Base-by-base conservation (phyloP, 37 sponge, comb jelly and placozoan genomes). In the Dysidea cf. avara region DNA sequence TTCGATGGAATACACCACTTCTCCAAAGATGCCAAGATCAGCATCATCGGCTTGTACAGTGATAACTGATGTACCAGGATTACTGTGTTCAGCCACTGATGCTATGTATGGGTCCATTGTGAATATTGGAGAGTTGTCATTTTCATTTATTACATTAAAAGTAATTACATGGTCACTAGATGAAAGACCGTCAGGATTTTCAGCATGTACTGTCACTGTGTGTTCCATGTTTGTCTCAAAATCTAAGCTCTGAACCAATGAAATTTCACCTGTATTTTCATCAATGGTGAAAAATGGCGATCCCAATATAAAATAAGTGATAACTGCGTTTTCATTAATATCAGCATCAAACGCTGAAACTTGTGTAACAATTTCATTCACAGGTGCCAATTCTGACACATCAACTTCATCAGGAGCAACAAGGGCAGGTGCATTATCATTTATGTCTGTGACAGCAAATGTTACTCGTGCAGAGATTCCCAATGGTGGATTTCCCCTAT, bases 101-200 rank as follows among this genome's bases (percentile, higher is more conserved):
- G 20, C 39, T 21, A 1, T 39, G 51, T 60, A 67, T 1, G 60
- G 22, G n/a, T 21, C 33, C 9, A 54, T 35, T n/a, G 9, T 9
- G 53, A 88, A 88, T 0, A 34, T 31, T 7, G 82, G 87, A 20
- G 89, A 66, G 29, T 56, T 24, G 49, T 86, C 88, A 43, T 83
- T 71, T 20, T 83, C 80, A 36, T 91, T 82, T 1, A 18, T 14
- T n/a, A 91, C 80, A 52, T 62, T 56, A 9, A 91, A 38, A 0
- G 43, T 69, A 29, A 85, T 68, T 0, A 26, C 7, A 6, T 68
- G 38, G 4, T 6, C 52, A 20, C 12, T 50, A 47, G 38, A 26
- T 0, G 39, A 51, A 7, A 73, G 68, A 25, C 11, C 26, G 14
- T 78, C 82, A 16, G 5, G 7, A 51, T 90, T 82, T 0, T 21